A percentile compares a stretch with the other conserved stretches of the same genome.
Evolutionary conservation across 2,113 vertebrate species (phyloP).

Genomic region (Pelecanus crispus): DNA sequence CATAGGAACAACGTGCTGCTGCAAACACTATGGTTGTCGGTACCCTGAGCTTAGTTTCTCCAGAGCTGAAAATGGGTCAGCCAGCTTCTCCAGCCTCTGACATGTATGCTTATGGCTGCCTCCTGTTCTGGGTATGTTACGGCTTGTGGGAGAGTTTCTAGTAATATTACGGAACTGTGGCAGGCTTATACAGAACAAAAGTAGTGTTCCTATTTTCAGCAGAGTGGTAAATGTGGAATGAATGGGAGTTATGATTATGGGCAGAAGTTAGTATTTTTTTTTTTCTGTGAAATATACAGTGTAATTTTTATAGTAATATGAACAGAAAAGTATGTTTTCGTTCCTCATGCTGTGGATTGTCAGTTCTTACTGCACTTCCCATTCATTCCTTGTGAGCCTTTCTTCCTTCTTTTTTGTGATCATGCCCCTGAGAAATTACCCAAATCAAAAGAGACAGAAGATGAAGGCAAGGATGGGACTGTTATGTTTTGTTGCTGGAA

Average conservation of each 20-base stretch:
- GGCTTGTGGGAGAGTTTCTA: neutral
- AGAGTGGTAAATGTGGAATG: neutral
- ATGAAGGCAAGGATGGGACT: neutral
- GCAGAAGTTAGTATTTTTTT: neutral
- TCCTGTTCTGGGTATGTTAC: slow-evolving; percentile 77
- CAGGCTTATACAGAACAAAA: neutral
- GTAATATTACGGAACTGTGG: neutral
- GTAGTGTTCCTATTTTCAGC: neutral
- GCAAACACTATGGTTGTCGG: slow-evolving; percentile 62
- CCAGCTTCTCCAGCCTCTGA: slow-evolving; percentile 73
- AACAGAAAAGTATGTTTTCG: neutral
- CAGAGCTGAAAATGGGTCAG: slow-evolving; percentile 72
- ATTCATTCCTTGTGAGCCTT: neutral
- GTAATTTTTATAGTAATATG: neutral
- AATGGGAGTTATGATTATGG: neutral
- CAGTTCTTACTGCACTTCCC: neutral
- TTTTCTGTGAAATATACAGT: neutral
- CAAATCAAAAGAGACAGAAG: neutral
- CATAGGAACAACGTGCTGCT: slow-evolving; percentile 70
- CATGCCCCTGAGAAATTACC: neutral
- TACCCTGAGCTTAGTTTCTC: slow-evolving; percentile 71
- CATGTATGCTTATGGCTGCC: slow-evolving; percentile 78
- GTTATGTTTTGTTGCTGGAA: neutral
- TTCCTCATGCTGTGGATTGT: neutral
- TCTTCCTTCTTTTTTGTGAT: neutral